Percentiles rank a stretch among this genome's conserved stretches.
phyloP scores from a whole-genome alignment of 2,888 invertebrate genomes.

The Pseudococcus longispinus region DNA sequence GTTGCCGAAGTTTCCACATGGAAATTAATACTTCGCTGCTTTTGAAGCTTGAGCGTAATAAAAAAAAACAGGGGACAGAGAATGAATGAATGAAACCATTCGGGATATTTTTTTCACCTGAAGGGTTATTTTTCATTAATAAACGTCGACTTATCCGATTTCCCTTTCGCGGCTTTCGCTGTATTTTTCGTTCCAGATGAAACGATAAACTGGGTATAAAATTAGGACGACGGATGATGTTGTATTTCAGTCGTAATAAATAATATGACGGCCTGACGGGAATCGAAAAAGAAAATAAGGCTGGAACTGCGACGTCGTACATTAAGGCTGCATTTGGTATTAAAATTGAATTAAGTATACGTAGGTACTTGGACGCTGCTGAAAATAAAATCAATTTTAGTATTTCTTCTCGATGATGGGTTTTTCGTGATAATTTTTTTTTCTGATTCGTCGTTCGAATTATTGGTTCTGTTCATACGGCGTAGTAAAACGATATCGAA shows the following conservation, averaged over 20 bases:
- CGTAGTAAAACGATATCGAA: background rate
- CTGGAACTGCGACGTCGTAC: background rate
- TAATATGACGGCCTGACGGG: too few relatives aligned
- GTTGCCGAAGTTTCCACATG: background rate
- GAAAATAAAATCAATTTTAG: background rate
- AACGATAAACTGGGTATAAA: background rate
- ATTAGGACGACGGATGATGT: background rate
- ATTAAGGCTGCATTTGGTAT: background rate
- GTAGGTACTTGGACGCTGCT: background rate
- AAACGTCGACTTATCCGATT: slow-evolving; percentile 5
- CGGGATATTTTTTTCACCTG: background rate
- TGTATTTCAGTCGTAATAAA: background rate
- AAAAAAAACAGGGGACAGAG: background rate
- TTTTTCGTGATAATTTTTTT: background rate
- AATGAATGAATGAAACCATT: background rate
- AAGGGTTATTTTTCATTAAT: slow-evolving; percentile 10
- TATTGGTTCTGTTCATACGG: background rate
- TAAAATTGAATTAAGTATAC: background rate
- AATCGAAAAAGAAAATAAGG: background rate
- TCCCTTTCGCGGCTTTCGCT: background rate
- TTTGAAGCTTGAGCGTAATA: background rate
- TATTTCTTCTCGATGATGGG: background rate
- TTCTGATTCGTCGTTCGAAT: background rate
- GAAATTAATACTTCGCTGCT: background rate
- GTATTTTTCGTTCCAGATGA: background rate